phyloP scores from a whole-genome alignment of 2,888 invertebrate species.

The Standfussiana lucernea region DNA sequence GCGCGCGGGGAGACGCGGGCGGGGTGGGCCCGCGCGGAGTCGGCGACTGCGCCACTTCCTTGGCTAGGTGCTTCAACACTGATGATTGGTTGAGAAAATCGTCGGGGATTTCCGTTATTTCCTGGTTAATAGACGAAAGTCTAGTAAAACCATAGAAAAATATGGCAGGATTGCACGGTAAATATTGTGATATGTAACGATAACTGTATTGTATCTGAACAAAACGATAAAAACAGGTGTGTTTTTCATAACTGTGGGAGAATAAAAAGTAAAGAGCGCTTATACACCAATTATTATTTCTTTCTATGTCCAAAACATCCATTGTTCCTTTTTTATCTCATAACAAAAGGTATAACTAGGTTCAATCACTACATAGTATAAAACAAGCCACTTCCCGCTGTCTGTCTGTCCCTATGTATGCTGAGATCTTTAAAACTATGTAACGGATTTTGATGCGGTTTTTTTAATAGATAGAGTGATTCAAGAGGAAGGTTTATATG shows the following conservation, averaged over 20 bases:
- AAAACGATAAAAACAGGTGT: background rate
- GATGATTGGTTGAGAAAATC: slow-evolving; percentile 96
- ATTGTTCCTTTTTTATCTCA: background rate
- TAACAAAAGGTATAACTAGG: background rate
- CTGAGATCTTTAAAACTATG: no score
- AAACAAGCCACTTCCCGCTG: no score
- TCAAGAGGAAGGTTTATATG: no score
- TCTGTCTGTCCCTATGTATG: no score
- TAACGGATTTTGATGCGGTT: no score
- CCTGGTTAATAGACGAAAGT: slow-evolving; percentile 73
- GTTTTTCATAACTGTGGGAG: background rate
- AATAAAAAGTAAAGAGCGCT: background rate
- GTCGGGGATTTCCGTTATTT: slow-evolving; percentile 96
- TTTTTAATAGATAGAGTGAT: no score
- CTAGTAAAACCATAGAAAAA: background rate
- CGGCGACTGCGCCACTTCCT: slow-evolving; percentile 92
- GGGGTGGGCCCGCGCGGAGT: slow-evolving; percentile 82
- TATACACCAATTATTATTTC: background rate
- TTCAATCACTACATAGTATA: no score
- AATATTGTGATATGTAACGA: background rate
- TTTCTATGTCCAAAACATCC: background rate
- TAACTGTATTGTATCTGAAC: background rate
- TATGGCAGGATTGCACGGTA: background rate
- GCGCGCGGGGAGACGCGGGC: slow-evolving; percentile 80
- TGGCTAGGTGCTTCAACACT: slow-evolving; percentile 95